Conservation (phyloP, 2,888 invertebrate genomes). For the Xanthia togata region DNA sequence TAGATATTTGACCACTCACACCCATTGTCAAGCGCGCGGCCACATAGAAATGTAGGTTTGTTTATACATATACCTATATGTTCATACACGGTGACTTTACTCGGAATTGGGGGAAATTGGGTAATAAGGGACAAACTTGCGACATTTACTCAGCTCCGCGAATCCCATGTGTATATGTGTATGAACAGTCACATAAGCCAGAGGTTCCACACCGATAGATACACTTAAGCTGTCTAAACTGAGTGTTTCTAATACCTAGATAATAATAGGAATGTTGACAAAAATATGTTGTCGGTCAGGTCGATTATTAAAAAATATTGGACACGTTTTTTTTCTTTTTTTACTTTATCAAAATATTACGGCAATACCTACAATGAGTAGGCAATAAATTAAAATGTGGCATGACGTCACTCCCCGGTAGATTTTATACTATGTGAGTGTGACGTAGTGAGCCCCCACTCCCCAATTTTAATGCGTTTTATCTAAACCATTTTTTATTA, state of each 20-base stretch:
- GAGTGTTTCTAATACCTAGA: background rate
- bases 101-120: constrained; percentile 21
- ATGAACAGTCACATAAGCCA: background rate
- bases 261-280: background rate
- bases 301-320: no score
- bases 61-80: background rate
- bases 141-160: constrained; percentile 16
- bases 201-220: background rate
- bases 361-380: no score
- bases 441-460: no score
- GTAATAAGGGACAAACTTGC: constrained; percentile 18
- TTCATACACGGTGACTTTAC: constrained; percentile 16
- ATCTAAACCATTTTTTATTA: no score
- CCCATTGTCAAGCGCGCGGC: background rate
- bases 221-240: background rate
- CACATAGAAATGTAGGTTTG: constrained; percentile 3
- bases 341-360: no score
- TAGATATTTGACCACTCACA: constrained; percentile 29
- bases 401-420: no score
- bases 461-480: no score
- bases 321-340: no score
- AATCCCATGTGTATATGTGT: background rate
- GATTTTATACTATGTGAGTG: no score
- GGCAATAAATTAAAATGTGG: no score
- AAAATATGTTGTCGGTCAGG: no score